phyloP scores from a whole-genome alignment of 2,797 vertebrate species.

The Sparus aurata region DNA sequence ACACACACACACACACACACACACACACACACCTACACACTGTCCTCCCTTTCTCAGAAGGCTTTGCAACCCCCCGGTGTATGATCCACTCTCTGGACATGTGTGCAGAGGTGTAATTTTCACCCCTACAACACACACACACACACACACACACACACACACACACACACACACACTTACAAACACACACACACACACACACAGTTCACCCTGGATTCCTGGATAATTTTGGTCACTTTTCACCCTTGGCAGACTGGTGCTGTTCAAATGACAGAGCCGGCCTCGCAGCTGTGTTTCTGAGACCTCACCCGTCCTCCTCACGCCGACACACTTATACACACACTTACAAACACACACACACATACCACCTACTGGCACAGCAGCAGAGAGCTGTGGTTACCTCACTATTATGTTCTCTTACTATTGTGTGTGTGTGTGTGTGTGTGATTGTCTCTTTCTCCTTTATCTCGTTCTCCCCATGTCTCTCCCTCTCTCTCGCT shows the following conservation, averaged over 20 bases:
- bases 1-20: conserved; percentile 30
- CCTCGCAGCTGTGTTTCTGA: conserved; percentile 76
- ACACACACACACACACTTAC: conserved; percentile 32
- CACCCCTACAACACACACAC: conserved; percentile 67
- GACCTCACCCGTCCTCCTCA: conserved; percentile 62
- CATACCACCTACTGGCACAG: conserved; percentile 67
- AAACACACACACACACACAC: conserved; percentile 24
- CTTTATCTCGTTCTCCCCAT: conserved; percentile 75
- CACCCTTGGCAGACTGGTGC: conserved; percentile 68
- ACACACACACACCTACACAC: conserved; percentile 57
- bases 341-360: conserved; percentile 39
- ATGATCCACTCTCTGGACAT: conserved; percentile 86
- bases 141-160: conserved; percentile 23
- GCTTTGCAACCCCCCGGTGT: conserved; percentile 79
- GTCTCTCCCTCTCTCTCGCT: conserved; percentile 46
- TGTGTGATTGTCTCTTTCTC: conserved; percentile 64
- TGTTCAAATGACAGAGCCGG: conserved; percentile 73
- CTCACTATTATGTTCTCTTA: conserved; percentile 66
- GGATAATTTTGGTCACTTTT: conserved; percentile 77
- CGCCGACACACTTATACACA: conserved; percentile 18
- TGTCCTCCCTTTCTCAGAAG: conserved; percentile 63
- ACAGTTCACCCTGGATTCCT: conserved; percentile 51
- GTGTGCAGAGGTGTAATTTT: conserved; percentile 92
- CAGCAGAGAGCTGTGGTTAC: conserved; percentile 52
- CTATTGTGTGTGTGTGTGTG: conserved; percentile 39